Evolutionary conservation across 2,888 invertebrate genomes (phyloP), one percentile per base, ranked within the genome.

Genomic region (Melanophora roralis): DNA sequence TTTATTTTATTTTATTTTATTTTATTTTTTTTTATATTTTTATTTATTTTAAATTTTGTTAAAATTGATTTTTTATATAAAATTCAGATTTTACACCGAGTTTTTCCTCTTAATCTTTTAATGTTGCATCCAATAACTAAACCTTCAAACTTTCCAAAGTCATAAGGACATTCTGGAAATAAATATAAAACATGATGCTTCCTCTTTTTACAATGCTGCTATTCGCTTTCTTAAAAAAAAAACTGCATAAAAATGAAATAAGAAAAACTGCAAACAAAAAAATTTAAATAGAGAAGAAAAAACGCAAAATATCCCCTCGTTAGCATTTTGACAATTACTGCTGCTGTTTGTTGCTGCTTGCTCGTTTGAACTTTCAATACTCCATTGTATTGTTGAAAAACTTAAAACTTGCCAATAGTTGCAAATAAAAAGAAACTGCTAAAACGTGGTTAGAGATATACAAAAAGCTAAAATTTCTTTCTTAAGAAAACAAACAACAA

Each of bases 301-400:
- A 76, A 62, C 79, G 72, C 75, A 76, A 73, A 68, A 73, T 55
- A 76, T 64, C 62, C 80, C 71, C 68, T 67, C 64, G 80, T 76
- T 80, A 76, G 57, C 68, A 76, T 80, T 80, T 80, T 80, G 43
- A 57, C 69, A 64, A 71, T 71, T 71, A 76, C n/a, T 34, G 49
- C 64, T 64, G 27, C 27, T 38, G 45, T 76, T 74, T 27, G n/a
- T n/a, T n/a, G n/a, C n/a, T 57, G 49, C 34, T 57, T 49, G 40
- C 57, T 65, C 38, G 73, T 55, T n/a, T n/a, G 27, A 3, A 27
- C 27, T 27, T 27, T 3, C 27, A 3, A 27, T 27, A 27, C 27
- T 5, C 27, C 27, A 27, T 27, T 57, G 32, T 57, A 34, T 40
- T 38, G 65, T 27, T 19, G 53, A 27, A n/a, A n/a, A 51, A 71